These are phyloP conservation scores for Phalloptychus januarius DNA, from an alignment of 2,797 vertebrate genomes.

Conservation along the genomic window DNA sequence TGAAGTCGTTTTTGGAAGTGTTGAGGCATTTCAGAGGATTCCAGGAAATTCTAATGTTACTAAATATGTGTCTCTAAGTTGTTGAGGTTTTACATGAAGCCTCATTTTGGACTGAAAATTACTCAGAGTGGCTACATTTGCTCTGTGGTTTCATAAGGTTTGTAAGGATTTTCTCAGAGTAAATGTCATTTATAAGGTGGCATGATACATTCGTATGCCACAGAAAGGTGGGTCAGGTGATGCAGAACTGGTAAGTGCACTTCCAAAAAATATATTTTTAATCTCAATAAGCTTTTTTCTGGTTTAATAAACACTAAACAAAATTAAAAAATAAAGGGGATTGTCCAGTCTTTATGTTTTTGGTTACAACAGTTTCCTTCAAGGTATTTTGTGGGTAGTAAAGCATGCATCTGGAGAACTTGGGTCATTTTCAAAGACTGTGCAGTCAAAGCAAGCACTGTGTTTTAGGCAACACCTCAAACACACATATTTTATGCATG, in stretches of 20 bases:
- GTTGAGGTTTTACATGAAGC: conserved; percentile 49
- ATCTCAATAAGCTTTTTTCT: neutral
- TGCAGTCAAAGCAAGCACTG: neutral
- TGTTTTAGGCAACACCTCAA: neutral
- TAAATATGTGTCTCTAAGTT: conserved; percentile 47
- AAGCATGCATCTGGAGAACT: neutral
- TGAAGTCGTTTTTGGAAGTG: conserved; percentile 39
- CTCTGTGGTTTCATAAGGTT: conserved; percentile 16
- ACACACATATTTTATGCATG: neutral
- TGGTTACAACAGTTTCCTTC: neutral
- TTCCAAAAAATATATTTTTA: neutral
- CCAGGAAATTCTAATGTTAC: conserved; percentile 64
- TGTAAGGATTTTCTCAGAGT: conserved; percentile 13
- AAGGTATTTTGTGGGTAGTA: neutral
- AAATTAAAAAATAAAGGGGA: neutral
- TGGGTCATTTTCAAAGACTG: neutral
- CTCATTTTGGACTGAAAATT: conserved; percentile 43
- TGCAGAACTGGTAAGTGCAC: neutral
- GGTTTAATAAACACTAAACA: neutral
- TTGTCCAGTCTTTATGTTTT: neutral
- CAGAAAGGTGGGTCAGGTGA: neutral
- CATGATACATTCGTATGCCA: neutral
- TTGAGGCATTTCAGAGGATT: conserved; percentile 43
- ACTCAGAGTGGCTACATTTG: conserved; percentile 26
- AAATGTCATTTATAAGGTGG: conserved; percentile 7